phyloP scores from a whole-genome alignment of 2,888 invertebrate species.

The Parasteatoda lunata region DNA sequence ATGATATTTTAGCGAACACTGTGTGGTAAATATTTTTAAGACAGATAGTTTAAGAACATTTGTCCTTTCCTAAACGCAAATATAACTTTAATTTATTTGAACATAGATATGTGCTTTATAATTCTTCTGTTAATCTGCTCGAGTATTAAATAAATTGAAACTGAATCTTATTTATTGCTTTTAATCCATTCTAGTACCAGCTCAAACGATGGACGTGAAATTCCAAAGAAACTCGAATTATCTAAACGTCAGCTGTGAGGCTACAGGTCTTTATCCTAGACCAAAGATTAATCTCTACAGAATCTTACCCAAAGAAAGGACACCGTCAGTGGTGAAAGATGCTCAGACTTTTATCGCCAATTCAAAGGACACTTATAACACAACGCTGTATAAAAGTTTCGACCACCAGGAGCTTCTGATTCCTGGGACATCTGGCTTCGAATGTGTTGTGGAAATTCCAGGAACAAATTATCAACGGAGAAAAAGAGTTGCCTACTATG shows the following conservation, averaged over 20 bases:
- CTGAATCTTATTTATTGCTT: no score
- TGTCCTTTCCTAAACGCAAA: no score
- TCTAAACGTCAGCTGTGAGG: conserved; percentile 63
- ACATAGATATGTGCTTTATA: no score
- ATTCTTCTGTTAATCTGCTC: no score
- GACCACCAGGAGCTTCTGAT: conserved; percentile 23
- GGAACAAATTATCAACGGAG: conserved; percentile 69
- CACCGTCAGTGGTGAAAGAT: conserved; percentile 37
- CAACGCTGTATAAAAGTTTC: conserved; percentile 45
- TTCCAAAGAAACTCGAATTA: conserved; percentile 37
- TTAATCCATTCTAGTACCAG: conserved; percentile 39
- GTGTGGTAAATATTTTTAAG: no score
- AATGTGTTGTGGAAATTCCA: conserved; percentile 69
- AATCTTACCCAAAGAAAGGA: conserved; percentile 20
- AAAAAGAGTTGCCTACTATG: conserved; percentile 64
- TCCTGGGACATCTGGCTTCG: conserved; percentile 57
- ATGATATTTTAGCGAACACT: no score
- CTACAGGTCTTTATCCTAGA: conserved; percentile 52
- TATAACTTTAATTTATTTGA: no score
- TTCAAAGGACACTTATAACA: conserved; percentile 42
- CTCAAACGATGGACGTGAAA: conserved; percentile 57
- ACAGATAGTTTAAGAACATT: no score
- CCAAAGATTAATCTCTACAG: conserved; percentile 51
- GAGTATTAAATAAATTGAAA: no score
- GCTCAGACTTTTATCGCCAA: conserved; percentile 14